phyloP scores from a whole-genome alignment of 2,888 invertebrate genomes.

The Cosmorhoe ocellata region DNA sequence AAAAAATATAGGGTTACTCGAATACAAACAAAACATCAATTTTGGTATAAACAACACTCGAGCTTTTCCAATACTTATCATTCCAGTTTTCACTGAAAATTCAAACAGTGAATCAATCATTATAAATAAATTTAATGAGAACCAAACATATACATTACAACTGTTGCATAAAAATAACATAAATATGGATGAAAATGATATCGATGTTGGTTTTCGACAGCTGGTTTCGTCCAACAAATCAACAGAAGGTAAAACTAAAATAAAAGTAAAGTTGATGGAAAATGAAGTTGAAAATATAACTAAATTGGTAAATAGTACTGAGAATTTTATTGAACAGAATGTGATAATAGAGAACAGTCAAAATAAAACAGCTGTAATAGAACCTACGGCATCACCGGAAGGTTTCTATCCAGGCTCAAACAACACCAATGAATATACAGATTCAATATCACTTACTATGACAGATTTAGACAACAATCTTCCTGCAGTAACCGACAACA shows the following conservation, averaged over 20 bases:
- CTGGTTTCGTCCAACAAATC: slow-evolving; percentile 26
- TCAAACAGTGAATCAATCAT: neutral
- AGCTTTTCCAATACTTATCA: slow-evolving; percentile 24
- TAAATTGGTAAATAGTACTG: slow-evolving; percentile 1
- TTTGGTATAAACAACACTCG: slow-evolving; percentile 15
- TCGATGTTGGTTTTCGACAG: slow-evolving; percentile 41
- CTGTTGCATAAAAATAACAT: neutral
- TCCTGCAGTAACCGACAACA: slow-evolving; percentile 30
- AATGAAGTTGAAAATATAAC: slow-evolving; percentile 11
- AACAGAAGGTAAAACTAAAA: slow-evolving; percentile 2
- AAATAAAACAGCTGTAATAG: slow-evolving; percentile 14
- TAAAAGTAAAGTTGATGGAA: slow-evolving; percentile 1
- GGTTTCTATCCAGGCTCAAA: slow-evolving; percentile 20
- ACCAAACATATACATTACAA: slow-evolving; percentile 3
- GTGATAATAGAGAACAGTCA: neutral
- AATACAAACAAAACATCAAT: slow-evolving; percentile 16
- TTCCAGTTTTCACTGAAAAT: slow-evolving; percentile 24
- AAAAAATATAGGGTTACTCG: slow-evolving; percentile 19
- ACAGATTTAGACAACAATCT: slow-evolving; percentile 26
- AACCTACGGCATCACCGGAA: slow-evolving; percentile 9
- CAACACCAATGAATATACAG: slow-evolving; percentile 17
- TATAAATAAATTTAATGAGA: neutral
- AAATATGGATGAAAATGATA: slow-evolving; percentile 34
- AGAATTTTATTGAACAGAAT: slow-evolving; percentile 12
- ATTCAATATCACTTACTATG: slow-evolving; percentile 26